Evolutionary conservation across 1,140 invertebrate species (phyloP).

Genomic region (Physella acuta): DNA sequence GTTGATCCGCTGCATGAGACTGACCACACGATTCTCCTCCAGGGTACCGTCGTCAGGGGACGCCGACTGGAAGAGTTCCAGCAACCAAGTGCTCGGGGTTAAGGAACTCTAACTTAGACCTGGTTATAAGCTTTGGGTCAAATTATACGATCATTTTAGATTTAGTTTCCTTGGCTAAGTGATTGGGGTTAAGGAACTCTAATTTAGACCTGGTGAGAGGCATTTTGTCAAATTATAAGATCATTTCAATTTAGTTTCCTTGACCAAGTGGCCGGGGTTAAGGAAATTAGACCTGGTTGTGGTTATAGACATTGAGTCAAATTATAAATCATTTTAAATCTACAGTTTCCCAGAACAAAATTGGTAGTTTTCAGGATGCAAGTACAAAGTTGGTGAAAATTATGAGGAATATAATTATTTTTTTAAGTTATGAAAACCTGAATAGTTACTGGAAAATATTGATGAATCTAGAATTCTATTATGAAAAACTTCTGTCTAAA

Average conservation of each 20-base stretch:
- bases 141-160: too few species aligned
- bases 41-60: slow-evolving; percentile 62
- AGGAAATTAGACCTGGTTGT: background rate
- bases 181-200: background rate
- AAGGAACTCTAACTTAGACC: background rate
- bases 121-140: background rate
- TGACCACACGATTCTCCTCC: slow-evolving; percentile 63
- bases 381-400: too few species aligned
- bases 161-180: slow-evolving; percentile 66
- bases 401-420: too few species aligned
- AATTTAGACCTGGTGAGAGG: background rate
- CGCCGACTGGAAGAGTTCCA: slow-evolving; percentile 64
- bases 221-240: too few species aligned
- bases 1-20: slow-evolving; percentile 65
- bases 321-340: too few species aligned
- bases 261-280: slow-evolving; percentile 61
- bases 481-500: too few species aligned
- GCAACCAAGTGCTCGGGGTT: slow-evolving; percentile 61
- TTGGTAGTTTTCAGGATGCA: too few species aligned
- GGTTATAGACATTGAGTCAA: background rate
- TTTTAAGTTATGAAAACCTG: too few species aligned
- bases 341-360: too few species aligned
- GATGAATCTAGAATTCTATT: too few species aligned
- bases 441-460: too few species aligned
- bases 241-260: too few species aligned